phyloP scores from a whole-genome alignment of 2,888 invertebrate species.

The Polietes domitor region DNA sequence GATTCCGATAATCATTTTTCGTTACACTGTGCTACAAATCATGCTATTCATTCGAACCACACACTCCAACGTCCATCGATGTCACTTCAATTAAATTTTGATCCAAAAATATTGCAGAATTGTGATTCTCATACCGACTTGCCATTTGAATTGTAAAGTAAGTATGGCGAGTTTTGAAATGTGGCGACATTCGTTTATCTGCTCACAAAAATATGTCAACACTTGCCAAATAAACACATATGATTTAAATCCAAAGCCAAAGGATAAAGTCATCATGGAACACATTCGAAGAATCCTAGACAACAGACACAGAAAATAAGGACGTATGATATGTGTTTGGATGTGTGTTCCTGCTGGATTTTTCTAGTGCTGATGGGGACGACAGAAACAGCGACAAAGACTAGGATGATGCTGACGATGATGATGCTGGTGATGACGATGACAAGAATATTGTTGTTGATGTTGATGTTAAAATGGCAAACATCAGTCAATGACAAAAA shows the following conservation, averaged over 20 bases:
- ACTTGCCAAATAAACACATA: conserved; percentile 34
- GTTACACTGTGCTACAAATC: no score
- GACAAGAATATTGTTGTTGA: conserved; percentile 47
- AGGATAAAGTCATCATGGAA: conserved; percentile 18
- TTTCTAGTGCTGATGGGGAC: conserved; percentile 5
- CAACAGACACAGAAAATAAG: background rate
- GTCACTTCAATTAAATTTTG: no score
- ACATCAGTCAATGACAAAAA: conserved; percentile 57
- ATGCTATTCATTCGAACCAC: no score
- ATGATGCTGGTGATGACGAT: background rate
- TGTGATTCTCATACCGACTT: no score
- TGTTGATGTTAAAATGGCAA: conserved; percentile 52
- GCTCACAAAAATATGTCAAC: conserved; percentile 13
- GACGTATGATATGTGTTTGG: background rate
- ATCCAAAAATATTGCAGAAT: no score
- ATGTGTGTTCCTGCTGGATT: background rate
- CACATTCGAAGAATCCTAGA: background rate
- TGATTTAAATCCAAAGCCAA: conserved; percentile 20
- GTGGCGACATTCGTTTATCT: background rate
- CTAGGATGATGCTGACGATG: background rate
- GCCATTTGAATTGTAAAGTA: no score
- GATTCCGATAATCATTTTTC: no score
- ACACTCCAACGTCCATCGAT: no score
- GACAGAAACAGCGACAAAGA: background rate
- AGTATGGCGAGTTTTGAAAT: background rate